These are phyloP conservation scores for Steinernema hermaphroditum DNA, from an alignment of 2,888 invertebrate genomes.

Conservation along the genomic window DNA sequence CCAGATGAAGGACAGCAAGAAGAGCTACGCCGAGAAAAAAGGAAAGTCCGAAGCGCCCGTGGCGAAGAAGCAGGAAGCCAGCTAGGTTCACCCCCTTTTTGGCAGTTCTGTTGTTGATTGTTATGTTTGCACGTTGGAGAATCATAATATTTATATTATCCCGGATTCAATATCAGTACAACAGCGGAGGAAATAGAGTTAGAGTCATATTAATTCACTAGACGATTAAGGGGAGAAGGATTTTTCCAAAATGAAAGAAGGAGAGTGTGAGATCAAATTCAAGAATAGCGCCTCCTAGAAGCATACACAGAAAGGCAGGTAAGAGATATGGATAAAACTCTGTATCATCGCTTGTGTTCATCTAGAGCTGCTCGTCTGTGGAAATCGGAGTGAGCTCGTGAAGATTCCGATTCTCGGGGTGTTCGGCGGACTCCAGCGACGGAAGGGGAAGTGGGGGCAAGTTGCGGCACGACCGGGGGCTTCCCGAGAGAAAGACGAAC, in stretches of 20 bases:
- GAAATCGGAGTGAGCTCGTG: slow-evolving; percentile 11
- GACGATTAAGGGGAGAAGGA: background rate
- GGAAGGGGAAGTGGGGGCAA: slow-evolving; percentile 2
- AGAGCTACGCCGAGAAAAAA: background rate
- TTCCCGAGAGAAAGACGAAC: background rate
- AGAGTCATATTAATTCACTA: background rate
- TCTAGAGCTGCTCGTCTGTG: slow-evolving; percentile 13
- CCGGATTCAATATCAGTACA: slow-evolving; percentile 2
- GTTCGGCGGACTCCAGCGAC: background rate
- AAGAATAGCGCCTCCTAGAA: slow-evolving; percentile 19
- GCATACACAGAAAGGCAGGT: slow-evolving; percentile 15
- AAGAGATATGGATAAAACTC: slow-evolving; percentile 25
- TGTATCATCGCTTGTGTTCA: background rate
- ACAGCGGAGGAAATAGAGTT: slow-evolving; percentile 1
- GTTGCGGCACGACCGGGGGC: background rate
- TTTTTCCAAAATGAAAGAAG: background rate
- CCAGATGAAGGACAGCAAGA: slow-evolving; percentile 21
- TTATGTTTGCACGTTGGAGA: background rate
- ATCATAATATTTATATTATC: background rate
- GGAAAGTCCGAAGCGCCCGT: background rate
- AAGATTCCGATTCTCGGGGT: background rate
- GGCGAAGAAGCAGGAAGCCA: background rate
- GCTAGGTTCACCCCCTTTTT: background rate
- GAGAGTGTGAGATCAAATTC: background rate
- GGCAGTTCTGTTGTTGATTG: background rate